Conservation (phyloP, 2,797 vertebrate genomes). For the Pterois miles region DNA sequence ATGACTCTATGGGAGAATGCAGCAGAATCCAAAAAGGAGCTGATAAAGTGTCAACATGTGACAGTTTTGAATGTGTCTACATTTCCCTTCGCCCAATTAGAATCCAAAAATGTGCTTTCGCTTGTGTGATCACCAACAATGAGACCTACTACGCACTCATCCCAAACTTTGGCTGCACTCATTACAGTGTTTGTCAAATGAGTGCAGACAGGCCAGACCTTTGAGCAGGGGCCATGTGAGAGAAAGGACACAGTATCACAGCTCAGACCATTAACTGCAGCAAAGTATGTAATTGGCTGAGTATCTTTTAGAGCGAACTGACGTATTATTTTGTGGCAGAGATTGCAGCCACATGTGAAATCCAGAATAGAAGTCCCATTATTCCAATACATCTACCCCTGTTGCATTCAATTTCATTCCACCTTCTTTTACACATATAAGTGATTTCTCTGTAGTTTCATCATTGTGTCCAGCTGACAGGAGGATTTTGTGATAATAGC, state of each 20-base stretch:
- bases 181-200: conserved; percentile 60
- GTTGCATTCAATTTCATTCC: conserved; percentile 67
- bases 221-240: conserved; percentile 45
- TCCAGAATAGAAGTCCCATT: conserved; percentile 71
- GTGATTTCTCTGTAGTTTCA: conserved; percentile 78
- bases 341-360: conserved; percentile 76
- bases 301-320: conserved; percentile 66
- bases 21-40: conserved; percentile 56
- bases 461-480: conserved; percentile 71
- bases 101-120: conserved; percentile 61
- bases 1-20: conserved; percentile 61
- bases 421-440: conserved; percentile 64
- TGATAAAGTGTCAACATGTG: conserved; percentile 61
- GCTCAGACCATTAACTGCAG: conserved; percentile 69
- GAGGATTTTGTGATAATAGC: conserved; percentile 53
- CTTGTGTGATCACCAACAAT: conserved; percentile 62
- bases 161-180: conserved; percentile 34
- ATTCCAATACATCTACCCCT: conserved; percentile 71
- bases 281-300: conserved; percentile 60
- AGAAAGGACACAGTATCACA: conserved; percentile 53
- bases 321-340: conserved; percentile 47
- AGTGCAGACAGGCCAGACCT: conserved; percentile 58
- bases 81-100: conserved; percentile 60
- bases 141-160: conserved; percentile 13
- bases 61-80: conserved; percentile 54